Conservation (phyloP, 2,113 vertebrate genomes). For the Chlamydotis undulata region DNA sequence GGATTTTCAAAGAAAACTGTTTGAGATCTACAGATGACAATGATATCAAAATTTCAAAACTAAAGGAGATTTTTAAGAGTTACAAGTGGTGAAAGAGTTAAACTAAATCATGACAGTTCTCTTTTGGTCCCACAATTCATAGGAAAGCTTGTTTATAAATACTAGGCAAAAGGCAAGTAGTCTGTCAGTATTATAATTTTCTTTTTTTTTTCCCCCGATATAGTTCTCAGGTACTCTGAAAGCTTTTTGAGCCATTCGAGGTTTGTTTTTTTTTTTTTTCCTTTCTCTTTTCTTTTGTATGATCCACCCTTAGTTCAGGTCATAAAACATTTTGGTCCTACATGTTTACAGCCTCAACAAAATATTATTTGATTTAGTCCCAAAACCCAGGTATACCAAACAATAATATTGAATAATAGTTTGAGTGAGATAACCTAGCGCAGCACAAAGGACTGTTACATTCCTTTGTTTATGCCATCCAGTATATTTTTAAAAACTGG, state of each 20-base stretch:
- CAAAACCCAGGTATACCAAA: background rate
- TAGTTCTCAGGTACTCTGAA: background rate
- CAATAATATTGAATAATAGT: background rate
- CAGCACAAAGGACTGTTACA: background rate
- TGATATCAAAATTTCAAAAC: background rate
- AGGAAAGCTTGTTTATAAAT: background rate
- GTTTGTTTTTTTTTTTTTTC: background rate
- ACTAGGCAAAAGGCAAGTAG: background rate
- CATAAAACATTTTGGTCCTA: background rate
- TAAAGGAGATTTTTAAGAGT: background rate
- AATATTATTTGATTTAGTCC: background rate
- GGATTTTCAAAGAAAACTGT: background rate
- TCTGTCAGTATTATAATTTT: background rate
- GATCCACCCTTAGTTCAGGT: background rate
- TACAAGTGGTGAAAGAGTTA: background rate
- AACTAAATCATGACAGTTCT: background rate
- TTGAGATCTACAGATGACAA: background rate
- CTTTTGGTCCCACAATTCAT: background rate
- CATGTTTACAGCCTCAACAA: background rate
- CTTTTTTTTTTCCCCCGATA: background rate
- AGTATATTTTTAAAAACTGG: background rate
- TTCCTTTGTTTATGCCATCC: background rate
- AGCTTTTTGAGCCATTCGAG: background rate
- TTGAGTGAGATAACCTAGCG: background rate
- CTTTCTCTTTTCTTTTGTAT: background rate